phyloP scores from a whole-genome alignment of 2,888 invertebrate species.

The Lamellibrachia columna region DNA sequence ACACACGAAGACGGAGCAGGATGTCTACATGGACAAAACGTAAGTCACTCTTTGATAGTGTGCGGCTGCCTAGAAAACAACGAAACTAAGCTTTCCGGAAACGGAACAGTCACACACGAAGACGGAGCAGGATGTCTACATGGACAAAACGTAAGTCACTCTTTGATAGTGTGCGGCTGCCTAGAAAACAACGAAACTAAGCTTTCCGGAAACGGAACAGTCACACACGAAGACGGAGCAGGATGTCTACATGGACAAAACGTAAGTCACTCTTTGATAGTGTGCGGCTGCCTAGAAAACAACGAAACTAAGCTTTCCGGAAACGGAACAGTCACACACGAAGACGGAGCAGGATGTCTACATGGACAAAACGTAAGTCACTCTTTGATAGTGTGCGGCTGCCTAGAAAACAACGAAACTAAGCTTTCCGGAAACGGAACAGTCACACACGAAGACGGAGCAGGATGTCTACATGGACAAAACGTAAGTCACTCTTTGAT shows the following conservation, averaged over 20 bases:
- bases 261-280: constrained; percentile 36
- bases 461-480: constrained; percentile 78
- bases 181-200: not conserved
- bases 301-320: constrained; percentile 83
- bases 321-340: constrained; percentile 82
- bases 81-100: constrained; percentile 87
- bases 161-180: not conserved
- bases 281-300: not conserved
- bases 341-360: constrained; percentile 77
- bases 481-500: constrained; percentile 38
- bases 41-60: constrained; percentile 29
- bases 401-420: not conserved
- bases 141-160: constrained; percentile 66
- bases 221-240: constrained; percentile 78
- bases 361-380: constrained; percentile 67
- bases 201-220: constrained; percentile 87
- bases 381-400: not conserved
- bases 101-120: constrained; percentile 81
- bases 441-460: constrained; percentile 76
- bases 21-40: constrained; percentile 74
- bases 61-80: not conserved
- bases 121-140: constrained; percentile 76
- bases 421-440: constrained; percentile 89
- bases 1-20: constrained; percentile 76
- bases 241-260: constrained; percentile 75